phyloP scores from a whole-genome alignment of 2,113 vertebrate genomes.

The Hystrix cristata region DNA sequence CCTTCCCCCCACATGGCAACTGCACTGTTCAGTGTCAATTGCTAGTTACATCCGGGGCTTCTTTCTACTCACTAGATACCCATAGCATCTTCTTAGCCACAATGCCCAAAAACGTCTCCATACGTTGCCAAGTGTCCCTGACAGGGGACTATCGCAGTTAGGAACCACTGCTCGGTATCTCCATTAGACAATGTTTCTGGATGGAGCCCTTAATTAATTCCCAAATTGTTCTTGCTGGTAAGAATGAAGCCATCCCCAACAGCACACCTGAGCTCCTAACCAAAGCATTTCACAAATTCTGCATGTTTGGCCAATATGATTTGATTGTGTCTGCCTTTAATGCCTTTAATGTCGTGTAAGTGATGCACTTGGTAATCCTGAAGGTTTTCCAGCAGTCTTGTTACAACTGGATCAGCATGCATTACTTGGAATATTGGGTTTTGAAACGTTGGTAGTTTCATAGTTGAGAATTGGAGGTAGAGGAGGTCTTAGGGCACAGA shows the following conservation, averaged over 20 bases:
- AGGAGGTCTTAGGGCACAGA: not conserved
- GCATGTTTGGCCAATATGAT: not conserved
- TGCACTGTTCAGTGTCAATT: not conserved
- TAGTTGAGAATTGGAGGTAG: not conserved
- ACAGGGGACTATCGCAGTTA: no score
- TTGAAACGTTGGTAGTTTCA: not conserved
- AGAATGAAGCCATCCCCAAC: not conserved
- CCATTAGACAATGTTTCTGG: not conserved
- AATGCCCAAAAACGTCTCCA: not conserved
- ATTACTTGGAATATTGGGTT: not conserved
- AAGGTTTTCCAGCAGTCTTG: not conserved
- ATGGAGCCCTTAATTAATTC: not conserved
- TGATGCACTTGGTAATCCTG: no score
- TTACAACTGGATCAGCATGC: not conserved
- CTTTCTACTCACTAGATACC: not conserved
- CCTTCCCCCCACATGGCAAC: not conserved
- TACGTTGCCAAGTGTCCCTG: not conserved
- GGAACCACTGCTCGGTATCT: not conserved
- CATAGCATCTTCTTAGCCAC: not conserved
- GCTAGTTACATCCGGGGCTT: not conserved
- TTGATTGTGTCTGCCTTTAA: accelerated
- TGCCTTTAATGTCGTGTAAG: not conserved
- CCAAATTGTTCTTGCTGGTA: not conserved
- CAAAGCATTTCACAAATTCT: not conserved
- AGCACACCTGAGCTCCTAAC: not conserved